phyloP scores from a whole-genome alignment of 2,113 vertebrate genomes.

The Eupsittula cactorum region DNA sequence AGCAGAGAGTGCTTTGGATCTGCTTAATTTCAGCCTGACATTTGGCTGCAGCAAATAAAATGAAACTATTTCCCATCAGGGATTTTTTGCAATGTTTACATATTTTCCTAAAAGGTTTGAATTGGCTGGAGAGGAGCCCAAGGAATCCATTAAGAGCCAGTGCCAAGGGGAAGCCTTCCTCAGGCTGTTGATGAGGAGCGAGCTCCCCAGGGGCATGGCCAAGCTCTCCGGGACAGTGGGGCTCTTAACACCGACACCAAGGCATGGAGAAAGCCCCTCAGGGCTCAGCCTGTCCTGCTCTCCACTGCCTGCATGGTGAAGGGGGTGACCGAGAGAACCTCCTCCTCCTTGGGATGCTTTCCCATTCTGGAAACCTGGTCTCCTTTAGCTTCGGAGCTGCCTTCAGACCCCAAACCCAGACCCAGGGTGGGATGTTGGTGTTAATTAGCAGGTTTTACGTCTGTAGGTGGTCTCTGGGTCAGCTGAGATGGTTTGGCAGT shows the following conservation, averaged over 20 bases:
- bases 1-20: constrained; percentile 36
- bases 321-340: not conserved
- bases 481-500: not conserved
- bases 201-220: constrained; percentile 1
- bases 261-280: not conserved
- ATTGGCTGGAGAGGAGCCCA: constrained; percentile 41
- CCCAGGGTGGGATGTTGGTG: not conserved
- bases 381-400: not conserved
- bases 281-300: not conserved
- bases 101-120: constrained; percentile 67
- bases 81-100: constrained; percentile 59
- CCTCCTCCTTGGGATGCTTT: not conserved
- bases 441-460: not conserved
- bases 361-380: not conserved
- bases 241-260: not conserved
- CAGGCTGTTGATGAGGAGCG: not conserved
- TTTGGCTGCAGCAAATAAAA: constrained; percentile 33
- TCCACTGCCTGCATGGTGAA: not conserved
- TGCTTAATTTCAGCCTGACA: constrained; percentile 63
- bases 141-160: constrained; percentile 47
- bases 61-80: constrained; percentile 53
- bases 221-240: accelerated
- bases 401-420: not conserved
- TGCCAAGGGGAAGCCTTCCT: constrained; percentile 41
- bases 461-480: not conserved